Evolutionary conservation across 2,113 vertebrate genomes (phyloP), one percentile per base, ranked within the genome.

Genomic region (Oryzias javanicus): DNA sequence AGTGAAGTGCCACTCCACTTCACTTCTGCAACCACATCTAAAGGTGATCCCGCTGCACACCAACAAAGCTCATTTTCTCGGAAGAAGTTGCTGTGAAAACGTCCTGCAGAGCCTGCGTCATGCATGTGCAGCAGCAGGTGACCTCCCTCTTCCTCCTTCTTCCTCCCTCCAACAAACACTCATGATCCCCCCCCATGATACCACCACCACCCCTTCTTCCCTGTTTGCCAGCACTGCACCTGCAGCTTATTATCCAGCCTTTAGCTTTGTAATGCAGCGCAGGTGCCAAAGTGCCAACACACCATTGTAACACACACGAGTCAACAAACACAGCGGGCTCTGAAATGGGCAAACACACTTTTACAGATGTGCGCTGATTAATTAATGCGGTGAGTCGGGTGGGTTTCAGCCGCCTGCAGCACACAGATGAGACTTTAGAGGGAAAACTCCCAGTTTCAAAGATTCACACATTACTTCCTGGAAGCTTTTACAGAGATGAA

Each of bases 181-280:
- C 63, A 10, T 52, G 6, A 57, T 27, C 47, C 45, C 51, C 59
- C 74, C 74, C 56, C 87, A 79, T 35, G 0, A 12, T 27, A 27
- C 25, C 35, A 35, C 35, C 35, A 35, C 35, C 35, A 13, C 35
- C 35, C 8, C 35, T 35, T 35, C 35, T 35, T 89, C 81, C 54
- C 83, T 72, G 61, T 76, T 80, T 88, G 74, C 80, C 65, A 88
- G 75, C 78, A 87, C 68, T 88, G 84, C 93, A 95, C 93, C 93
- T 96, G 94, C 87, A 90, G 90, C 92, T 93, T 91, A 93, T 94
- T 94, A 93, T 88, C 83, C 70, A 88, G 83, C 77, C 87, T 87
- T 81, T 85, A 75, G 81, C 81, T 88, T 88, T 93, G 70, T 89
- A 94, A 97, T 92, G 86, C n/a, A 78, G 81, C 86, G 84, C 94